phyloP scores from a whole-genome alignment of 2,888 invertebrate species.

The Sesamia inferens region DNA sequence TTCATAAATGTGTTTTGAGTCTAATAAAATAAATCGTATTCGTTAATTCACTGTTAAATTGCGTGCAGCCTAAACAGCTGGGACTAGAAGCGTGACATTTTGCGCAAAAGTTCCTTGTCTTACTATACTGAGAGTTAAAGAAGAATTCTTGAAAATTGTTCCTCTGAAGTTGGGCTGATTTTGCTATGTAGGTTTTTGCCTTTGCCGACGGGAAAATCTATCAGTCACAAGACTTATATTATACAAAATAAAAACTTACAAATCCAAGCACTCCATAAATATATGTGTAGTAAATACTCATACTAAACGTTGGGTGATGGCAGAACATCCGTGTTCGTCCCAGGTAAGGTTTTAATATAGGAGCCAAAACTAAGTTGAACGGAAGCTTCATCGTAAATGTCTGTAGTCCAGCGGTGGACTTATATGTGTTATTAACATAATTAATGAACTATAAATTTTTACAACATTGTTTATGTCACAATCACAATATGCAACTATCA shows the following conservation, averaged over 20 bases:
- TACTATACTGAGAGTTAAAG: not conserved
- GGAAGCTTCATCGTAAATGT: conserved; percentile 78
- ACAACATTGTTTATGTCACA: conserved; percentile 5
- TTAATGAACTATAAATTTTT: conserved; percentile 24
- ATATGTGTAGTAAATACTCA: conserved; percentile 76
- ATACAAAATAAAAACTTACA: conserved; percentile 68
- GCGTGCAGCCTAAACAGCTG: too few species aligned
- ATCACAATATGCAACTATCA: conserved; percentile 14
- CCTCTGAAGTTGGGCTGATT: not conserved
- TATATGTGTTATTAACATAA: conserved; percentile 43
- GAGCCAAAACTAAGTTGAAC: conserved; percentile 74
- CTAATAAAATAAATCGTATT: not conserved
- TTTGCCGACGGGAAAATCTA: not conserved
- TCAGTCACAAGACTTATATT: not conserved
- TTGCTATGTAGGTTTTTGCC: too few species aligned
- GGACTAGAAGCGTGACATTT: not conserved
- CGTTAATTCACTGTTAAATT: not conserved
- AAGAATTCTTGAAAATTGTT: not conserved
- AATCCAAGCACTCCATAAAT: conserved; percentile 78
- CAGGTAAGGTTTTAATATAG: conserved; percentile 76
- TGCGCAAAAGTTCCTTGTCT: too few species aligned
- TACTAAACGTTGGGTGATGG: conserved; percentile 72
- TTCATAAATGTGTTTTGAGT: not conserved
- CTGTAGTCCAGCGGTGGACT: conserved; percentile 43
- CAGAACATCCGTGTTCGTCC: conserved; percentile 74